A percentile compares a stretch with the other conserved stretches of the same genome.
These are phyloP conservation scores for Coreoperca whiteheadi DNA, from an alignment of 2,113 vertebrate species.

Conservation along the genomic window DNA sequence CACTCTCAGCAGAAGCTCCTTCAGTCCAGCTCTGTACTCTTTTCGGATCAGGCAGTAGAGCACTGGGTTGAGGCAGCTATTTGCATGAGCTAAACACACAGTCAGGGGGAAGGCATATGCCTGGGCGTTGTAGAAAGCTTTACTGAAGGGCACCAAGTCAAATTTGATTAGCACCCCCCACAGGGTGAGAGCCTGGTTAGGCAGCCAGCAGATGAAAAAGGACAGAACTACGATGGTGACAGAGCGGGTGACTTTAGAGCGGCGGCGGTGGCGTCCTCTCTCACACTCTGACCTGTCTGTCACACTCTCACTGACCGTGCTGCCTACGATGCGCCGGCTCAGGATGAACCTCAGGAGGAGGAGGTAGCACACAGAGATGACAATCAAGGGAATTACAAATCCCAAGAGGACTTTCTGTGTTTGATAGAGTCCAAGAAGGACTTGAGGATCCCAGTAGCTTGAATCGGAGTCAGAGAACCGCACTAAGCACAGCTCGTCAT, in stretches of 20 bases:
- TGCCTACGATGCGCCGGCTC: conserved; percentile 69
- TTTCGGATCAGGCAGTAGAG: conserved; percentile 87
- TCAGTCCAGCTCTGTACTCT: conserved; percentile 84
- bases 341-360: conserved; percentile 85
- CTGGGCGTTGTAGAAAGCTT: conserved; percentile 87
- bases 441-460: conserved; percentile 82
- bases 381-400: conserved; percentile 83
- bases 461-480: conserved; percentile 85
- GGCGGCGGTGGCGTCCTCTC: conserved; percentile 74
- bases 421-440: conserved; percentile 87
- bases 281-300: conserved; percentile 74
- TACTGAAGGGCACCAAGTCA: conserved; percentile 85
- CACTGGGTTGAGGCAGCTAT: conserved; percentile 88
- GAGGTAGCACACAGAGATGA: conserved; percentile 86
- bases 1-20: conserved; percentile 79
- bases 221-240: conserved; percentile 85
- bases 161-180: conserved; percentile 88
- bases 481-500: conserved; percentile 87
- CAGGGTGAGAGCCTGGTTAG: conserved; percentile 86
- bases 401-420: conserved; percentile 86
- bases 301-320: conserved; percentile 17
- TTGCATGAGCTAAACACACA: conserved; percentile 86
- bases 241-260: conserved; percentile 84
- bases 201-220: conserved; percentile 89
- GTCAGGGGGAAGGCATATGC: conserved; percentile 86